Evolutionary conservation across 2,888 invertebrate genomes (phyloP), one percentile per base, ranked within the genome.

Genomic region (Sinelater perroti): DNA sequence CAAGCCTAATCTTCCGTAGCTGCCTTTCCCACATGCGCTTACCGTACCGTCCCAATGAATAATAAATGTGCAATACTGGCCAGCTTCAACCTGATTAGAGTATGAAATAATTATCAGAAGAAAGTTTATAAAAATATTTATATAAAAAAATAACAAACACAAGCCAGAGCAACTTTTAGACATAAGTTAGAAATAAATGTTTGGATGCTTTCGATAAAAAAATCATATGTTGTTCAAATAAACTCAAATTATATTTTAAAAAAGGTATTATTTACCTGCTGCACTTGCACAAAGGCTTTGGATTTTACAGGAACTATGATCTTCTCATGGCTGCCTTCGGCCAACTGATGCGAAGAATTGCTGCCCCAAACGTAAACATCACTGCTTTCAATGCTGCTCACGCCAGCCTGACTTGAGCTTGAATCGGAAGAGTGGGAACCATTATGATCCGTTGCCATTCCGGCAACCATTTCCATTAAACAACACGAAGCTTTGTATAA

Each of bases 291-390:
- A 70, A 86, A 85, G n/a, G 81, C 78, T 47, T 81, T 78, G 0
- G 85, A 82, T 36, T 82, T 77, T 60, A 82, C 79, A 1, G 86
- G 85, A 26, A 82, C 71, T 16, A 84, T 75, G 24, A 86, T 81
- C 72, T 85, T 85, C 68, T 86, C 87, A 64, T 82, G 81, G 33
- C 75, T 81, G 5, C 83, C 85, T 68, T 85, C 85, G 4, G 85
- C 85, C 28, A 86, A 72, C 68, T 86, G 87, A 72, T 84, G 83
- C 3, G 85, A 85, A 3, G 85, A 85, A 75, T 87, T 86, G 67
- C 85, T 85, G 1, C 86, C 87, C 85, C 86, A 87, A 13, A 85
- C 83, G 71, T 80, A 86, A 8, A 84, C 84, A 68, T 84, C 83
- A 61, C 79, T 78, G 57, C 75, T 77, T 67, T 81, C 78, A 21